Base-by-base conservation (phyloP, 1,140 invertebrate species). In the Rhizoglyphus robini region DNA sequence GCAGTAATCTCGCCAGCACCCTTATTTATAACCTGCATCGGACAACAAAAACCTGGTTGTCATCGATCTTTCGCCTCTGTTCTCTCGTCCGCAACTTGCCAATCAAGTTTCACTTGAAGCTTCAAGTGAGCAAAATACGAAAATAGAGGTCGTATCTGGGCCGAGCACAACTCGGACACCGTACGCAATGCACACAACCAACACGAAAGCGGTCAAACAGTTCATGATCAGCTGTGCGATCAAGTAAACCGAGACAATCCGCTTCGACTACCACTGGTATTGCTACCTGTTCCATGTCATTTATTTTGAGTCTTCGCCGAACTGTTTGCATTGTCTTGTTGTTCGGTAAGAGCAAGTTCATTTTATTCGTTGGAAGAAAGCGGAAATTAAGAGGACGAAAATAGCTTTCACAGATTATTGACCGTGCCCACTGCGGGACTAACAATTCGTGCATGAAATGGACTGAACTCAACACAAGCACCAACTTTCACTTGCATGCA, bases 121-220 rank as follows among this genome's bases (percentile, higher is more conserved):
- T 54, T 25, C 8, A 5, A 5, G 23, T 54, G 51, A 20, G 20
- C 51, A 27, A 20, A 5, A 54, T 20, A 5, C 51, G 23, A 54
- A 54, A 54, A 54, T 54, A 54, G 51, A 54, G 51, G 51, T 54
- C 51, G 51, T 54, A 54, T 8, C 51, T 54, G 51, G 51, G 51
- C 51, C 51, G 51, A 54, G 51, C 51, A 32, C 8, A 8, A 20
- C 20, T 20, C 51, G 51, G 51, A 54, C 51, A 54, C 51, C 8
- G 5, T 25, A 5, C 23, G 8, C 8, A 5, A 32, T 18, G 18
- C 36, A 41, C 36, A 41, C 49, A 54, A 46, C n/a, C 36, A 18
- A 41, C 36, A 41, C 36, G 18, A 41, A 41, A 23, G 51, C 51
- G 51, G 51, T 54, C 51, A 54, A 29, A 27, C 25, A 29, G 59